Evolutionary conservation across 2,113 vertebrate genomes (phyloP), one percentile per base, ranked within the genome.

Genomic region (Theristicus caerulescens): DNA sequence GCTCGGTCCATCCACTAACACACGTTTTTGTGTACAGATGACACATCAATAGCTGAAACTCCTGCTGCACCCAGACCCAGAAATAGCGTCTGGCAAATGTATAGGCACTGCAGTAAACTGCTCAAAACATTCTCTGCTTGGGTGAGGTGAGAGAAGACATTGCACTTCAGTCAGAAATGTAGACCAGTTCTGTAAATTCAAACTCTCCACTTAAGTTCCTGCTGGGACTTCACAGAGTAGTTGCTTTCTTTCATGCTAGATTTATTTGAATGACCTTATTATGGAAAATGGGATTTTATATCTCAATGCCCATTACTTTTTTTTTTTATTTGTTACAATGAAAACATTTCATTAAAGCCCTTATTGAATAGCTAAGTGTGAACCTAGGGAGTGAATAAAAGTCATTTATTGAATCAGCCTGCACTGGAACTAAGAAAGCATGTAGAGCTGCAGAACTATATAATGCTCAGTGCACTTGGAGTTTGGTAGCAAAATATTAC

Each of bases 211-310:
- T 94, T 89, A 76, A 80, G 62, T 78, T 97, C 85, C 94, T 96
- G 44, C 82, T 93, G 96, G 84, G 91, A 95, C 91, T 96, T 97
- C 93, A 95, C 85, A 94, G 87, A 86, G 55, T 82, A 76, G 59
- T 92, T 95, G 46, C 79, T 96, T 96, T 70, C 84, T 93, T 97
- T 97, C 90, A 96, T 94, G 94, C 91, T 95, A 97, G 70, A 96
- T 97, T 96, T 96, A 92, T 92, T 94, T 95, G 85, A 97, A 85
- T 96, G 93, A 94, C 93, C 94, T 96, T 94, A 95, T 97, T 97
- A 91, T 36, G 59, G 89, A 96, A 95, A 96, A 95, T 91, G 58
- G 80, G 54, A 67, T 93, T 97, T 96, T 97, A 94, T 96, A 96
- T 95, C 87, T 96, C 89, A 97, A 36, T 95, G 89, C 54, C 91